A percentile compares a stretch with the other conserved stretches of the same genome.
Conservation (phyloP, 1,140 invertebrate species). For the Limonius californicus region DNA sequence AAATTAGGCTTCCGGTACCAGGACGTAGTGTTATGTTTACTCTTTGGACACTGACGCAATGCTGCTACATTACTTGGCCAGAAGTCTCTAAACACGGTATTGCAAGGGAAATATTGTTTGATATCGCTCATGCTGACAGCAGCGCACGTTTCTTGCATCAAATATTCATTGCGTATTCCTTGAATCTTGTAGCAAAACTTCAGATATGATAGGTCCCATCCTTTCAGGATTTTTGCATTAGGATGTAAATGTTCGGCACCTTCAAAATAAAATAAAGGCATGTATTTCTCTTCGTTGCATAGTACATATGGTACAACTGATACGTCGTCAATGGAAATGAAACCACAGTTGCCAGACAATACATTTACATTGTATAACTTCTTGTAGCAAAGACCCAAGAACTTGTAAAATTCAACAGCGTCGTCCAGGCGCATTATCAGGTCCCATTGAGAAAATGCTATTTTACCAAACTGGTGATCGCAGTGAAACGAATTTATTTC, state of each 20-base stretch:
- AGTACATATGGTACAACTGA: slow-evolving; percentile 91
- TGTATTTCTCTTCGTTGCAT: slow-evolving; percentile 77
- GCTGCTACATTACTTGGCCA: slow-evolving; percentile 69
- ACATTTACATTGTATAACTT: slow-evolving; percentile 66
- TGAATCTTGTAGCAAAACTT: slow-evolving; percentile 94
- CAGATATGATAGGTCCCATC: slow-evolving; percentile 88
- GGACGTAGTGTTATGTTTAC: too few species aligned
- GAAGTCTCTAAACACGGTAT: slow-evolving; percentile 84
- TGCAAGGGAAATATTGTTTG: slow-evolving; percentile 83
- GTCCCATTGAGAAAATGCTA: slow-evolving; percentile 86
- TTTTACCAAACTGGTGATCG: slow-evolving; percentile 83
- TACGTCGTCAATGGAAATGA: slow-evolving; percentile 90
- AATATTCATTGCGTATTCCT: slow-evolving; percentile 85
- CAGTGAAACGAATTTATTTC: slow-evolving; percentile 93
- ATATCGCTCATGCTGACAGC: slow-evolving; percentile 87
- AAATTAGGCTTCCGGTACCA: too few species aligned
- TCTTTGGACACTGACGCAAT: too few species aligned
- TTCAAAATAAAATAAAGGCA: slow-evolving; percentile 92
- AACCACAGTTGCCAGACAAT: slow-evolving; percentile 80
- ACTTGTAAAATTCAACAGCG: slow-evolving; percentile 86
- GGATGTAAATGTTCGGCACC: slow-evolving; percentile 83
- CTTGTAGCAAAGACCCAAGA: slow-evolving; percentile 81
- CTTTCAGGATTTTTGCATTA: slow-evolving; percentile 77
- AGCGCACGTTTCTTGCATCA: slow-evolving; percentile 82
- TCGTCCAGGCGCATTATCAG: slow-evolving; percentile 83